Evolutionary conservation across 1,140 invertebrate species (phyloP), one percentile per base, ranked within the genome.

Genomic region (Bactericera cockerelli): DNA sequence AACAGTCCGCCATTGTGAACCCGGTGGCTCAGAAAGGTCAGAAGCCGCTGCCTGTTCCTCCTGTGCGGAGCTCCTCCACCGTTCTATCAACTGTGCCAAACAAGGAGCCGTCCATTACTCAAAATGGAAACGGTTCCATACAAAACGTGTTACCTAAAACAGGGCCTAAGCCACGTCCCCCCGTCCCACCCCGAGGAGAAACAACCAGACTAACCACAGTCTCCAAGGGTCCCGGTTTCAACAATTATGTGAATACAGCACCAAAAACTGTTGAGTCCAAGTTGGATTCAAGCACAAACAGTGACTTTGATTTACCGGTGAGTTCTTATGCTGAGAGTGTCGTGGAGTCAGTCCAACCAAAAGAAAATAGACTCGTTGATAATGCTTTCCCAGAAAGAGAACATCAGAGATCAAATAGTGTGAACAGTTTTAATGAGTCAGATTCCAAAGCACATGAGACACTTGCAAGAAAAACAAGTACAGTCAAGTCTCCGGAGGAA

Each of bases 171-270:
- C 42, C 42, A 4, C n/a, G 42, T 8, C 42, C 42, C n/a, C 42
- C 42, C 3, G 42, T 49, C n/a, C 42, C 42, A 4, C 42, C 42
- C 4, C n/a, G 42, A 6, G 42, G 42, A 22, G 42, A 49, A 49
- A 49, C 42, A 49, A 49, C 42, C n/a, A 49, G 42, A 49, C 22
- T 49, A 22, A 49, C 42, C n/a, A 49, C 42, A 19, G 42, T 49
- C n/a, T 10, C 8, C n/a, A 49, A 49, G 22, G 42, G 42, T 6
- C 42, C 42, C 19, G 42, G 42, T 8, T 49, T 49, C 19, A 49
- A 49, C 42, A 49, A 49, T 49, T 49, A 49, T 49, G 42, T 49
- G 4, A 49, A 49, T n/a, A 49, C 42, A 49, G 42, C 22, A 22
- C 42, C 42, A 49, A 49, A 49, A 22, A 19, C 42, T 6, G 28